phyloP scores from a whole-genome alignment of 64 coral and sea anemone genomes.

The Dendronephthya gigantea region DNA sequence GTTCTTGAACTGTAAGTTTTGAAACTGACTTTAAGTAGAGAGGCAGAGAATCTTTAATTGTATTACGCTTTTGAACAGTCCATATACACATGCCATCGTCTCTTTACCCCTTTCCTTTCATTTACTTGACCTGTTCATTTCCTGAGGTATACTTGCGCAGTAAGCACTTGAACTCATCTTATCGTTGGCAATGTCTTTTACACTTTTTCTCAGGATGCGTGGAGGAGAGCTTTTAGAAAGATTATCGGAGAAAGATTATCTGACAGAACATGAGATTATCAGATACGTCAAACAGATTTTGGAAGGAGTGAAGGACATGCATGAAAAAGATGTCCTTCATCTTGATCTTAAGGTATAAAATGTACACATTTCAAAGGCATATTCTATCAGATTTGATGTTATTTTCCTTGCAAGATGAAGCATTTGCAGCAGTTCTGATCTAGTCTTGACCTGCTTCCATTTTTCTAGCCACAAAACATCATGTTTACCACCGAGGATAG shows the following conservation, averaged over 20 bases:
- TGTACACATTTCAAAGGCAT: background rate
- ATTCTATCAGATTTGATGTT: background rate
- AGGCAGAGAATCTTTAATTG: no score
- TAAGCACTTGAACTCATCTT: background rate
- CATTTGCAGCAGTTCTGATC: no score
- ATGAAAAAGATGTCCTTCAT: slow-evolving; percentile 62
- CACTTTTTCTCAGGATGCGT: slow-evolving; percentile 26
- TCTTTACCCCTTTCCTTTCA: no score
- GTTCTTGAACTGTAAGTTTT: background rate
- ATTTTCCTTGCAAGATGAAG: no score
- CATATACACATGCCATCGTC: no score
- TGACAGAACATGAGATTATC: slow-evolving; percentile 60
- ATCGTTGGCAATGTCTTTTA: background rate
- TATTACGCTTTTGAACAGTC: no score
- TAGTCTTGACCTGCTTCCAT: background rate
- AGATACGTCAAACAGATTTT: slow-evolving; percentile 55
- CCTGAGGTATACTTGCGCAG: background rate
- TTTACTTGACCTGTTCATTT: background rate
- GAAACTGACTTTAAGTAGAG: background rate
- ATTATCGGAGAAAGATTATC: slow-evolving; percentile 35
- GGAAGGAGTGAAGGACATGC: slow-evolving; percentile 71
- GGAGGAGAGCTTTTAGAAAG: slow-evolving; percentile 48
- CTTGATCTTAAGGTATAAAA: slow-evolving; percentile 63
- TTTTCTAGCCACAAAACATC: slow-evolving; percentile 73
- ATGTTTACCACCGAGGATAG: slow-evolving; percentile 80